phyloP scores from a whole-genome alignment of 1,140 invertebrate genomes.

The Paramacrobiotus metropolitanus region DNA sequence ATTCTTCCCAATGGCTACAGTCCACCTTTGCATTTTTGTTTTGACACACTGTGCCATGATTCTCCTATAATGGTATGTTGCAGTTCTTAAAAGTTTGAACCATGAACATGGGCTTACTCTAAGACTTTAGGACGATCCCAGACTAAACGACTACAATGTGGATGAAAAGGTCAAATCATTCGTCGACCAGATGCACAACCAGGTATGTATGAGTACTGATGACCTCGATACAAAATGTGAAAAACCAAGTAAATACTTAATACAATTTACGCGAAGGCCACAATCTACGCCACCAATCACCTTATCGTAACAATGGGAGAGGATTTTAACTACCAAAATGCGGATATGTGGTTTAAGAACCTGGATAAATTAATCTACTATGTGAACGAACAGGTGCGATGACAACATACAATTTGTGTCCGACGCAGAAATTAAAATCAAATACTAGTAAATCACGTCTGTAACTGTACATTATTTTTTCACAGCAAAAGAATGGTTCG shows the following conservation, averaged over 20 bases:
- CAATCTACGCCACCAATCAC: conserved; percentile 35
- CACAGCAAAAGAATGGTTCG: conserved; percentile 27
- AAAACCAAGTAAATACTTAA: too few species aligned
- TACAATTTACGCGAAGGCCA: too few species aligned
- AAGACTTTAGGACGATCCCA: conserved; percentile 25
- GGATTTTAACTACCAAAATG: conserved; percentile 71
- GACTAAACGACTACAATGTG: conserved; percentile 31
- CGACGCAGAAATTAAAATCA: too few species aligned
- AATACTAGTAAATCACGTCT: too few species aligned
- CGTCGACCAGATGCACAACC: conserved; percentile 19
- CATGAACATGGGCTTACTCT: too few species aligned
- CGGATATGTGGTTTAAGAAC: conserved; percentile 57
- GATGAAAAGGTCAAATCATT: conserved; percentile 23
- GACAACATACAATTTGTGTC: conserved; percentile 7
- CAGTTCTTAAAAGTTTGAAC: too few species aligned
- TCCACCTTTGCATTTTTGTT: conserved; percentile 34
- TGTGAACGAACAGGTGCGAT: conserved; percentile 29
- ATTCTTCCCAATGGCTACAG: conserved; percentile 28
- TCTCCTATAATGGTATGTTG: conserved; percentile 28
- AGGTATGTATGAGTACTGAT: conserved; percentile 21
- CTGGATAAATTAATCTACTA: conserved; percentile 59
- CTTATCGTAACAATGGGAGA: conserved; percentile 73
- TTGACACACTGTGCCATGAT: conserved; percentile 32
- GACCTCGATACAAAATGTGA: too few species aligned
- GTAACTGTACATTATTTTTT: too few species aligned